Evolutionary conservation across 2,797 vertebrate species (phyloP).

Genomic region (Alca torda): DNA sequence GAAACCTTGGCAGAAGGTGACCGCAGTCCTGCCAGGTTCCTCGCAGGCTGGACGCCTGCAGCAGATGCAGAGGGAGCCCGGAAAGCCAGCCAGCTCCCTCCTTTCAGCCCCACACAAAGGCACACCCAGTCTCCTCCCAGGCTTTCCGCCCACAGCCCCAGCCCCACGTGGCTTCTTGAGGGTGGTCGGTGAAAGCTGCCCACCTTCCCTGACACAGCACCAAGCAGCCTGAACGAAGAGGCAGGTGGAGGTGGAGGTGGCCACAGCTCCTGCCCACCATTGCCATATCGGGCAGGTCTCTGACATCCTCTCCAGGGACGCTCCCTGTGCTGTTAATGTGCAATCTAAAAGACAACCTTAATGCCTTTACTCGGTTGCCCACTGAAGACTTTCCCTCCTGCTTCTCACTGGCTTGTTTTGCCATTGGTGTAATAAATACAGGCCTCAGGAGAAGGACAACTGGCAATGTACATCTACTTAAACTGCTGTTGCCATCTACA

Average conservation of each 20-base stretch:
- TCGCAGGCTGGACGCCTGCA: not conserved
- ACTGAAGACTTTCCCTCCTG: not conserved
- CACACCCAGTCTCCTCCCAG: not conserved
- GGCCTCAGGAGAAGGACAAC: not conserved
- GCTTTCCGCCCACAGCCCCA: not conserved
- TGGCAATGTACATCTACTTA: not conserved
- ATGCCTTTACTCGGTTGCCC: not conserved
- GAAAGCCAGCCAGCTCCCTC: not conserved
- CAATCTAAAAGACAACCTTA: not conserved
- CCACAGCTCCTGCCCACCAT: not conserved
- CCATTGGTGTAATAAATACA: not conserved
- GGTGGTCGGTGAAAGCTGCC: not conserved
- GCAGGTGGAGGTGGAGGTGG: not conserved
- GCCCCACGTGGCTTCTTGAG: accelerated
- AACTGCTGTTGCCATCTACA: not conserved
- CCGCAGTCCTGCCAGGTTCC: not conserved
- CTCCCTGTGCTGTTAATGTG: not conserved
- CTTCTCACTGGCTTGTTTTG: not conserved
- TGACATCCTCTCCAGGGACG: not conserved
- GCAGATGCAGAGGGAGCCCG: not conserved
- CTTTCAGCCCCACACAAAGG: not conserved
- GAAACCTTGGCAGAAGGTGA: not conserved
- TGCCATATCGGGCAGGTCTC: accelerated
- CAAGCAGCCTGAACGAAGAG: accelerated
- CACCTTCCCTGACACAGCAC: not conserved